Evolutionary conservation across 2,888 invertebrate species (phyloP).

Genomic region (Polyommatus icarus): DNA sequence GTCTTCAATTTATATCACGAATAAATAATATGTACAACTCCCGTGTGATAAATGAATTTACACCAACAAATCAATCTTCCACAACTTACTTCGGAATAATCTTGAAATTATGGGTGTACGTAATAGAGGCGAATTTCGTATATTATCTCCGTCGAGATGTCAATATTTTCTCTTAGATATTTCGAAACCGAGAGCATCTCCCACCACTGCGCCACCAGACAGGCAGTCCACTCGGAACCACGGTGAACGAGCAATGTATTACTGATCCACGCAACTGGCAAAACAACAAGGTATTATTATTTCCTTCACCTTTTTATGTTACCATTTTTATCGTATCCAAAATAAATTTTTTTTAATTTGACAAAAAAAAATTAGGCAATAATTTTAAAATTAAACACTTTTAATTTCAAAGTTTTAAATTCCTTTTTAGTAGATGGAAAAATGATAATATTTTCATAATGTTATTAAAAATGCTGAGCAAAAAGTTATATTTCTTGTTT

Average conservation of each 20-base stretch:
- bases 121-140: neutral
- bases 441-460: neutral
- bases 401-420: neutral
- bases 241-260: slow-evolving; percentile 6
- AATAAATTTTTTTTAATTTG: too few species aligned
- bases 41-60: neutral
- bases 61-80: neutral
- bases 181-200: slow-evolving; percentile 4
- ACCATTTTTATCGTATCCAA: neutral
- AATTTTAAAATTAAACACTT: too few species aligned
- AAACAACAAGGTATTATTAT: neutral
- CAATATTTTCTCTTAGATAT: slow-evolving; percentile 15
- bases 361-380: too few species aligned
- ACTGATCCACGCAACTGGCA: neutral
- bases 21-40: neutral
- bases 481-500: neutral
- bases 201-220: neutral
- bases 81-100: neutral
- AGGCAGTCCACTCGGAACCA: neutral
- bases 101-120: neutral
- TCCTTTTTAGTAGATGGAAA: neutral
- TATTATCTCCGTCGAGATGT: neutral
- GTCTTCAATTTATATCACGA: too few species aligned
- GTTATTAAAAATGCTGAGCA: neutral
- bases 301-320: neutral